Base-by-base conservation (phyloP, 2,888 invertebrate genomes). In the Cephus runcator region DNA sequence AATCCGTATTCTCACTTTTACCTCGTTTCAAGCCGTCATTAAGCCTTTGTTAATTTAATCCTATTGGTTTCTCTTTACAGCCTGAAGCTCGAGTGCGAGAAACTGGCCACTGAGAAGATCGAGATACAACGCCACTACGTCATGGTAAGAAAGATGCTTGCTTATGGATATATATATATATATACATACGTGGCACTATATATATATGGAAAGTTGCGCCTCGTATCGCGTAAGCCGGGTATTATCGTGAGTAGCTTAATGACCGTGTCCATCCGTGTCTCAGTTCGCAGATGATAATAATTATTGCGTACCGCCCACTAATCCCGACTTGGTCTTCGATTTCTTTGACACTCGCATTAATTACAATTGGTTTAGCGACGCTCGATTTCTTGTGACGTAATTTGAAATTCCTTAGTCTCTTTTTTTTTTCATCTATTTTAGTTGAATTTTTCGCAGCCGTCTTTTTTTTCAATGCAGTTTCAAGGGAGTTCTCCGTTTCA, bases 81-180 rank as follows among this genome's bases (percentile, higher is more conserved):
- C 92, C 93, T 97, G 92, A 96, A 97, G 93, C 94, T 96, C 93
- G 97, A 97, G 93, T 96, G 96, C 92, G 97, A 97, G 93, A 97
- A 97, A 92, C 93, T 97, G 92, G 96, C 96, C 89, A 95, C 95
- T 92, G 97, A 97, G 93, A 97, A 97, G 93, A 96, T 96, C 88
- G 96, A 97, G 93, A 96, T 97, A 93, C 97, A 97, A 92, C 94
- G 97, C 92, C 96, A 97, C 93, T 97, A 97, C 93, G 96, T 97
- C 86, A 97, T 97, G 97, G 96, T 96, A 92, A 95, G 96, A 83
- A 83, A 71, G 34, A 71, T 31, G 12, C 71, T 31, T 71, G 71
- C 31, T 33, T 71, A 71, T 15, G 31, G n/a, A 71, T 31, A 71
- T 31, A 71, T 11, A 69, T 1, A 69, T 4, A 30, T 4, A 69